Conservation (phyloP, 2,113 vertebrate species). For the Aphelocoma coerulescens region DNA sequence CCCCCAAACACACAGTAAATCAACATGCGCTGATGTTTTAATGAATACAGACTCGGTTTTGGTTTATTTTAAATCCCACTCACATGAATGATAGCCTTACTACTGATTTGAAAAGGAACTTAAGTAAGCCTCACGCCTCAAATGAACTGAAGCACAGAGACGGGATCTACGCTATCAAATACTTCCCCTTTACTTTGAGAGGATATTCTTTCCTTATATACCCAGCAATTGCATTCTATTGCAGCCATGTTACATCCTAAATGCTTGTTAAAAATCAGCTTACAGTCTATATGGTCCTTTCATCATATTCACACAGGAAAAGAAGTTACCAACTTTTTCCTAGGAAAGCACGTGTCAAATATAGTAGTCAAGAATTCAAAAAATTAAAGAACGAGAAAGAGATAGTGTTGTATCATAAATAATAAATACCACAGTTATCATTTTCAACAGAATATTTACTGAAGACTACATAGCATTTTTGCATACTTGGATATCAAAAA, state of each 20-base stretch:
- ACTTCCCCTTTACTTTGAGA: background rate
- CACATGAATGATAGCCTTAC: background rate
- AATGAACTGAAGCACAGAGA: background rate
- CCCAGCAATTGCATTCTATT: background rate
- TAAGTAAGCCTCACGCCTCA: background rate
- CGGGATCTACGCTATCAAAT: background rate
- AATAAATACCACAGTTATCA: background rate
- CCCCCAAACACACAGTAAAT: background rate
- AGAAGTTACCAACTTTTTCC: background rate
- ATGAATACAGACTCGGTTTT: background rate
- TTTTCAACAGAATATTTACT: background rate
- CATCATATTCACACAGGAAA: background rate
- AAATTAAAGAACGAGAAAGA: background rate
- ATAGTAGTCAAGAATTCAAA: background rate
- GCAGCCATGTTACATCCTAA: background rate
- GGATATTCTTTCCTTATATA: background rate
- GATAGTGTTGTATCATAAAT: background rate
- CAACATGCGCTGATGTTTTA: slow-evolving; percentile 7
- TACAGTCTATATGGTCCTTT: background rate
- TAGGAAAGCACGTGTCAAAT: background rate
- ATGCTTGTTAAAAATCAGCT: background rate
- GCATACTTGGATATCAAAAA: background rate
- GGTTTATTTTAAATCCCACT: background rate
- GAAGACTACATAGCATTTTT: background rate
- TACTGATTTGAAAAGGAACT: background rate